Percentiles rank a stretch among this genome's conserved stretches.
Conservation (phyloP, 2,797 vertebrate genomes). For the Heliangelus exortis region DNA sequence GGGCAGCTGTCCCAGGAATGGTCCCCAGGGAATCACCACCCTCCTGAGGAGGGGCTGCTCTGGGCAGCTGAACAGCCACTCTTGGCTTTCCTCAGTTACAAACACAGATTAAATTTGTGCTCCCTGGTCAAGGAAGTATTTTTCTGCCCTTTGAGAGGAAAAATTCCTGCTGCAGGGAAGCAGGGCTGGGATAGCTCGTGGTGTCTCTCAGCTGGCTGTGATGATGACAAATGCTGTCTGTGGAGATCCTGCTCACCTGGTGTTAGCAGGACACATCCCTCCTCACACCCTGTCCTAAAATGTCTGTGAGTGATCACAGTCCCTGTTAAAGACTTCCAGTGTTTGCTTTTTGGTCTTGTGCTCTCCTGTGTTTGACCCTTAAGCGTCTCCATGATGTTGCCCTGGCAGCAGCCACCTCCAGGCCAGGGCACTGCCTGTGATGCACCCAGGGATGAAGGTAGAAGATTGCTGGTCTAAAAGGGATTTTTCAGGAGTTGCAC, state of each 20-base stretch:
- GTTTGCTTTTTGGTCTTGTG: background rate
- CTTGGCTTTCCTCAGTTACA: background rate
- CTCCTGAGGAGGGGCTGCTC: background rate
- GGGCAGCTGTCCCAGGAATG: background rate
- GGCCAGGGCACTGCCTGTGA: background rate
- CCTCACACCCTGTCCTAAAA: background rate
- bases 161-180: background rate
- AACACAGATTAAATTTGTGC: background rate
- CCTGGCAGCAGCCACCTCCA: background rate
- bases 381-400: background rate
- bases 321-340: background rate
- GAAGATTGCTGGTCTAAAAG: background rate
- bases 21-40: background rate
- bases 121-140: background rate
- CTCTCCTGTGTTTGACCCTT: background rate
- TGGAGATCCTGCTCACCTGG: background rate
- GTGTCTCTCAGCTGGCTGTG: background rate
- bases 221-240: background rate
- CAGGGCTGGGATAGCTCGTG: background rate
- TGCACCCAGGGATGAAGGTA: background rate
- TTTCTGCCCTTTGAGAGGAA: background rate
- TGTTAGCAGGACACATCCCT: background rate
- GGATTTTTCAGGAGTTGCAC: conserved; percentile 17
- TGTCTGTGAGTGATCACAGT: fast-evolving
- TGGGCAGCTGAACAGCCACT: background rate